phyloP scores from a whole-genome alignment of 2,797 vertebrate species.

The Galaxias olidus region DNA sequence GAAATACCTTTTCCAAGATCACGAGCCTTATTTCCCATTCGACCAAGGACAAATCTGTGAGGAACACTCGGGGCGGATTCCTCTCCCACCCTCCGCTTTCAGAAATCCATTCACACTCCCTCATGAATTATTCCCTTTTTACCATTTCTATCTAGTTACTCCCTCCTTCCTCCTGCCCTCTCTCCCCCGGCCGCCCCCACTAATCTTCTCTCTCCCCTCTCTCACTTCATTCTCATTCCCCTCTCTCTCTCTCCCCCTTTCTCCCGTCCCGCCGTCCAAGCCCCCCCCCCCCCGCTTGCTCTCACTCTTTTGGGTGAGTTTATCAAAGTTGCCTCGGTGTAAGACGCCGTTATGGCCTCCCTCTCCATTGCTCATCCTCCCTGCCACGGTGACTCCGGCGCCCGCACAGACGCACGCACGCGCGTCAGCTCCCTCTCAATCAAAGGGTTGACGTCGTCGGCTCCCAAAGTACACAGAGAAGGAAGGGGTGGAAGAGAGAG shows the following conservation, averaged over 20 bases:
- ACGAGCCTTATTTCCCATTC: not conserved
- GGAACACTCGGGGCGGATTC: not conserved
- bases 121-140: conserved; percentile 4
- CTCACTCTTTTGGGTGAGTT: conserved; percentile 6
- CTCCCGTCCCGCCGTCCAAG: not conserved
- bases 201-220: too few relatives aligned
- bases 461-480: conserved; percentile 1
- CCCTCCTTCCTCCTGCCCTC: not conserved
- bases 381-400: not conserved
- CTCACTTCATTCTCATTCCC: too few relatives aligned
- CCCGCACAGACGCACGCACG: not conserved
- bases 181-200: not conserved
- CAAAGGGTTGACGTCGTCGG: conserved; percentile 1
- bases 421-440: conserved; percentile 2
- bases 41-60: not conserved
- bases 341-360: conserved; percentile 15
- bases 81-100: not conserved
- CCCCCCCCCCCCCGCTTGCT: not conserved
- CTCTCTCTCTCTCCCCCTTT: not conserved
- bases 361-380: not conserved
- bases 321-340: conserved; percentile 17
- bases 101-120: not conserved
- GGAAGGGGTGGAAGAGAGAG: too few relatives aligned
- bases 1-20: not conserved
- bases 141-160: not conserved